Evolutionary conservation across 2,888 invertebrate species (phyloP), one percentile per base, ranked within the genome.

Genomic region (Drosophila mulleri): DNA sequence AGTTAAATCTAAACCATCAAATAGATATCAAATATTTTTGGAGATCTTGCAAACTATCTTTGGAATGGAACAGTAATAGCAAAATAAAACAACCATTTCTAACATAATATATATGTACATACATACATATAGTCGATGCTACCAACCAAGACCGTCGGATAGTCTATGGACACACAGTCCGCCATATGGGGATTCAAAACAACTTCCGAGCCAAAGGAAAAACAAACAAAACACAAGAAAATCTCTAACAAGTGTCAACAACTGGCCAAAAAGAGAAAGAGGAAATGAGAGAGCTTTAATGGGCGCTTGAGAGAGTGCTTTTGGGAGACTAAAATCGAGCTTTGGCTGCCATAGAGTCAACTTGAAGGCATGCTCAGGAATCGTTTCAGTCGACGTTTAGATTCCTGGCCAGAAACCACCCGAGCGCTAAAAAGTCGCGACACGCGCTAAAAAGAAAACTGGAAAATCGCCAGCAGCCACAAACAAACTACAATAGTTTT

Each of bases 231-330:
- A 14, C 29, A 62, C 50, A 76, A 65, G 69, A 74, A 83, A 83
- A 78, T 77, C 74, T 82, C 74, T 85, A 88, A 88, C 88, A 88
- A 88, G 88, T 88, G 88, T 88, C 56, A 61, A 67, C 62, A 60
- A 53, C 50, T 65, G 56, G 44, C 26, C 35, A 42, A 54, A 57
- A 56, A 62, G 62, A 44, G 67, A 4, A 41, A 44, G 47, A 42
- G 48, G 26, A 32, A 23, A 63, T n/a, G 56, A 50, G 66, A 44
- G 50, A 79, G 76, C 74, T 80, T 62, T 44, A 32, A 16, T 29
- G 39, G 37, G 18, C 14, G 57, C 8, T 41, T 39, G 29, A 52
- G 61, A 50, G 67, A 57, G 73, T 32, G 72, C 70, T 62, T 72
- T 64, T 20, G 60, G 50, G 66, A 48, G 70, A 58, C 66, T 35